Conservation (phyloP, 1,140 invertebrate genomes). For the Atta texana region DNA sequence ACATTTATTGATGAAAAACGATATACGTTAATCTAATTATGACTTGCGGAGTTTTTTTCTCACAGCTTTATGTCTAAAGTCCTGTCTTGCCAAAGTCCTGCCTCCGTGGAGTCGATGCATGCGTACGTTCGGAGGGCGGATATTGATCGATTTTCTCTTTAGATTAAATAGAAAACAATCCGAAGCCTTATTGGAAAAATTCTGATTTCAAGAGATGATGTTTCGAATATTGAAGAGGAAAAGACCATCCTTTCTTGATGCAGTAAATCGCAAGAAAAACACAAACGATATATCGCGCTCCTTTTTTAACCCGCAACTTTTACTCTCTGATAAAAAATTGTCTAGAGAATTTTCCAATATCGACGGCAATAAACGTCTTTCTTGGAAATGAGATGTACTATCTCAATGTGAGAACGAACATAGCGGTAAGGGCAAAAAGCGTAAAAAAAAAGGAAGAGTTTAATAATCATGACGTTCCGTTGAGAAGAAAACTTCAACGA, state of each 20-base stretch:
- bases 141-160: slow-evolving; percentile 18
- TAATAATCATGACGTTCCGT: slow-evolving; percentile 24
- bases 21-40: neutral
- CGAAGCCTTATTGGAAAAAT: neutral
- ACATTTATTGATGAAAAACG: neutral
- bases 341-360: slow-evolving; percentile 8
- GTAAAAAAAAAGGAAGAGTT: slow-evolving; percentile 27
- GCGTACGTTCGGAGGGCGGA: neutral
- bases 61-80: neutral
- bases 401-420: neutral
- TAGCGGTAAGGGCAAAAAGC: slow-evolving; percentile 2
- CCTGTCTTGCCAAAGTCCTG: neutral
- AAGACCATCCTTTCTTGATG: neutral
- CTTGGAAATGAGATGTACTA: slow-evolving; percentile 27
- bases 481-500: neutral
- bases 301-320: neutral
- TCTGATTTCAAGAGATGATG: neutral
- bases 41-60: neutral
- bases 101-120: neutral
- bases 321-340: neutral
- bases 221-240: neutral
- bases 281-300: neutral
- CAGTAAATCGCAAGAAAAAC: neutral
- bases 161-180: neutral
- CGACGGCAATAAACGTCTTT: slow-evolving; percentile 15